A percentile compares a stretch with the other conserved stretches of the same genome.
Conservation (phyloP, 1,140 invertebrate genomes). For the Trichomalopsis sarcophagae region DNA sequence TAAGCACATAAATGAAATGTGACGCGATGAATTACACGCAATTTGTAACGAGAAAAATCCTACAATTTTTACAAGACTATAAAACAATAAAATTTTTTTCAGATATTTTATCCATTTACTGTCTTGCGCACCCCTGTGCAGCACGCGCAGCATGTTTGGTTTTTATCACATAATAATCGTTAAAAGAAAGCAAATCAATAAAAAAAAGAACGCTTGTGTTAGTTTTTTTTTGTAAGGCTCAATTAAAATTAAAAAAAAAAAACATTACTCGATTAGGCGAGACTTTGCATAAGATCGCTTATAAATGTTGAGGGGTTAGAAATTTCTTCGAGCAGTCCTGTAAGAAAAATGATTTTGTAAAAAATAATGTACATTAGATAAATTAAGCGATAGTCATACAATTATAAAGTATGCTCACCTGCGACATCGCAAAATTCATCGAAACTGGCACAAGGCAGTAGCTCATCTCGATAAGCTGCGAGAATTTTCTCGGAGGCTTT, state of each 20-base stretch:
- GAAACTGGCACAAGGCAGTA: conserved; percentile 92
- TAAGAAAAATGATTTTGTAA: conserved; percentile 60
- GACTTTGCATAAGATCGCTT: conserved; percentile 73
- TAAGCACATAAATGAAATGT: conserved; percentile 45
- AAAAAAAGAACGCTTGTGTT: conserved; percentile 46
- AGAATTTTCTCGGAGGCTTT: conserved; percentile 92
- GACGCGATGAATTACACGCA: conserved; percentile 28
- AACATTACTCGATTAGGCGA: conserved; percentile 59
- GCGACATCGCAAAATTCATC: conserved; percentile 93
- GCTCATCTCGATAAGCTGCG: conserved; percentile 88
- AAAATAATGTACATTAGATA: background rate
- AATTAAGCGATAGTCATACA: background rate
- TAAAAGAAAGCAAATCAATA: conserved; percentile 44
- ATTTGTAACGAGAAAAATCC: conserved; percentile 46
- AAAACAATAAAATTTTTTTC: conserved; percentile 35
- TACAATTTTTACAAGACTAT: conserved; percentile 51
- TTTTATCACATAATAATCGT: conserved; percentile 46
- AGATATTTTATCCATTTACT: conserved; percentile 32
- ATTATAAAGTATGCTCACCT: conserved; percentile 74
- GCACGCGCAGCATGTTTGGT: conserved; percentile 29
- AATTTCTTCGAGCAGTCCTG: conserved; percentile 80
- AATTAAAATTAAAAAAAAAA: conserved; percentile 41
- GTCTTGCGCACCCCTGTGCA: background rate
- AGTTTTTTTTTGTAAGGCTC: conserved; percentile 38
- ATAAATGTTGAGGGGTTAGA: conserved; percentile 78